Percentiles rank a stretch among this genome's conserved stretches.
Evolutionary conservation across 2,797 vertebrate species (phyloP).

Genomic region (Xenentodon cancila): DNA sequence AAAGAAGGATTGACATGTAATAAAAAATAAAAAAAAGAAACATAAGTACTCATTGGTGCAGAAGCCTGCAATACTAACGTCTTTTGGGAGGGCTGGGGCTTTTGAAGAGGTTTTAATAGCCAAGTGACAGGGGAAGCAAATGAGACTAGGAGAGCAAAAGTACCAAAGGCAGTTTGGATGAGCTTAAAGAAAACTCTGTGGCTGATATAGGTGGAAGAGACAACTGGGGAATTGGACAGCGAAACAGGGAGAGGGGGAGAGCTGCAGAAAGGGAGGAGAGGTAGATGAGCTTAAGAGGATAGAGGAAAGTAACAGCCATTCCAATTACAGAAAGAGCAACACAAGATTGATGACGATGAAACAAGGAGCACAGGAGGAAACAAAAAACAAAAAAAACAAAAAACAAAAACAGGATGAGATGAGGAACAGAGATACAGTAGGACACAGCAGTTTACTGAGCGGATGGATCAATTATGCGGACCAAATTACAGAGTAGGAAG

Average conservation of each 20-base stretch:
- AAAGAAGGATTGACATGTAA: slow-evolving; percentile 57
- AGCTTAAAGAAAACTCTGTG: slow-evolving; percentile 52
- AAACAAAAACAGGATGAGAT: slow-evolving; percentile 30
- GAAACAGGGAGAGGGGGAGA: slow-evolving; percentile 34
- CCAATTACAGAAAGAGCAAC: slow-evolving; percentile 71
- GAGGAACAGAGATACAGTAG: slow-evolving; percentile 49
- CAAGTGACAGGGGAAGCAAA: slow-evolving; percentile 37
- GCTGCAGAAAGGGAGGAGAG: slow-evolving; percentile 26
- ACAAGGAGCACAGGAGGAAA: slow-evolving; percentile 46
- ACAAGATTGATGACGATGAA: slow-evolving; percentile 59
- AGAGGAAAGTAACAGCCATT: slow-evolving; percentile 64
- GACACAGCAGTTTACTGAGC: slow-evolving; percentile 66
- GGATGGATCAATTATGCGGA: slow-evolving; percentile 78
- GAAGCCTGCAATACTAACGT: slow-evolving; percentile 64
- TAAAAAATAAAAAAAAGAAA: slow-evolving; percentile 43
- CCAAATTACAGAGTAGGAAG: slow-evolving; percentile 67
- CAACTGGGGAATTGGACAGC: slow-evolving; percentile 67
- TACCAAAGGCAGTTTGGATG: slow-evolving; percentile 49
- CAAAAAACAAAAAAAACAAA: slow-evolving; percentile 43
- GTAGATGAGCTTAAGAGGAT: slow-evolving; percentile 57
- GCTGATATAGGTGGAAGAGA: slow-evolving; percentile 69
- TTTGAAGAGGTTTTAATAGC: slow-evolving; percentile 48
- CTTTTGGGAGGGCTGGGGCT: slow-evolving; percentile 38
- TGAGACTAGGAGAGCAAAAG: slow-evolving; percentile 45
- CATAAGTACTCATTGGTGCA: slow-evolving; percentile 56